These are phyloP conservation scores for Rhombomys opimus DNA, from an alignment of 2,113 vertebrate species.

Conservation along the genomic window DNA sequence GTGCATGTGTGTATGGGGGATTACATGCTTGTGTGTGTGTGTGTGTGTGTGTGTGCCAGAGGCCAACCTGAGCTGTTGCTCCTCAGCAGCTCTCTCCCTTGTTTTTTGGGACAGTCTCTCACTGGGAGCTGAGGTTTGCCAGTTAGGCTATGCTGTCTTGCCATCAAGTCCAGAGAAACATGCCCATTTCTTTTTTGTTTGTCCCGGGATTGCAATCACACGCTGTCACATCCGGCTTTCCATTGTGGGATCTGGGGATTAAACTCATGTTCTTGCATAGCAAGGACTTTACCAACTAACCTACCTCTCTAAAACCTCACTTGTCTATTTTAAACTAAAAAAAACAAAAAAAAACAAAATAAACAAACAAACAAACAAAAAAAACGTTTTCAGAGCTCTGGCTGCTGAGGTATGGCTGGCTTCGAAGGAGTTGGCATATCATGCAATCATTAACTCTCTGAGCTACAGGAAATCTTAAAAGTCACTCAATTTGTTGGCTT, in stretches of 20 bases:
- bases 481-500: constrained; percentile 43
- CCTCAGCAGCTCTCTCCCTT: not conserved
- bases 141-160: no score
- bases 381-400: not conserved
- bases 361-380: no score
- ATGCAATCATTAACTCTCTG: not conserved
- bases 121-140: not conserved
- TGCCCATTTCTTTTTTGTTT: not conserved
- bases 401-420: not conserved
- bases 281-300: no score
- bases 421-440: not conserved
- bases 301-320: not conserved
- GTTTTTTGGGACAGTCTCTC: not conserved
- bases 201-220: not conserved
- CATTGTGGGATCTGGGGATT: not conserved
- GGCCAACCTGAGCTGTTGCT: not conserved
- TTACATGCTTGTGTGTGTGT: not conserved
- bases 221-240: not conserved
- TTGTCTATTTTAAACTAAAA: not conserved
- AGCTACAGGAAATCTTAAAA: constrained; percentile 42
- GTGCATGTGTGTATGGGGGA: not conserved
- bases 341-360: no score
- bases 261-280: no score
- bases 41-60: not conserved
- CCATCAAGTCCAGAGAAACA: not conserved